These are phyloP conservation scores for Acanthopleura granulata DNA, from an alignment of 2,888 invertebrate species.

Conservation along the genomic window DNA sequence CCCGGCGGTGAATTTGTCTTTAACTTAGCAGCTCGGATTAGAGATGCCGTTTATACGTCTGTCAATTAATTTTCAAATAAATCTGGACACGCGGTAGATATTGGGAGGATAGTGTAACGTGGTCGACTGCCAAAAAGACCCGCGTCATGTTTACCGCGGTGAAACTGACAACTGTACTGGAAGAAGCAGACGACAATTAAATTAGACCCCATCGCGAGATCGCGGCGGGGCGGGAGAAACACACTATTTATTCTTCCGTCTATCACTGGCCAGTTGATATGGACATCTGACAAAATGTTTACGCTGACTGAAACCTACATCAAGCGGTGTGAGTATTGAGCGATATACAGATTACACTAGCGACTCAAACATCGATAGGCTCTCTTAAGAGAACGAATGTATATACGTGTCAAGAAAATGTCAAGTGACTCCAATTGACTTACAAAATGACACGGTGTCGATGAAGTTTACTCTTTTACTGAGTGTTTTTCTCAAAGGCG, in stretches of 20 bases:
- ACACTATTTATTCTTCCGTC: conserved; percentile 9
- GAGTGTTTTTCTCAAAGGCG: too few relatives aligned
- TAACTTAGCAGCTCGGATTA: too few relatives aligned
- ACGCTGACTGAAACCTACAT: conserved; percentile 6
- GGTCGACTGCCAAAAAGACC: too few relatives aligned
- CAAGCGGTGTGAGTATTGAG: not conserved
- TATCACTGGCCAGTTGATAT: conserved; percentile 9
- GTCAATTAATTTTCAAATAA: conserved; percentile 10
- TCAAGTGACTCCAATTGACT: too few relatives aligned
- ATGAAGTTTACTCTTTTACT: too few relatives aligned
- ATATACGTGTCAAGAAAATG: too few relatives aligned
- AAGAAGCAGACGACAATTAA: conserved; percentile 5
- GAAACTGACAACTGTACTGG: conserved; percentile 10
- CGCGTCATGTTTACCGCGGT: not conserved
- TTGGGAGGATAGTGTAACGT: too few relatives aligned
- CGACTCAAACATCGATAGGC: not conserved
- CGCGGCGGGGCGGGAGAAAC: conserved; percentile 5
- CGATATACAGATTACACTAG: not conserved
- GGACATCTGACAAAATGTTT: conserved; percentile 18
- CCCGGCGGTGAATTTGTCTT: too few relatives aligned
- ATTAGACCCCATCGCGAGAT: conserved; percentile 1
- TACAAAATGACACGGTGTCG: too few relatives aligned
- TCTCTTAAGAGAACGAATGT: too few relatives aligned
- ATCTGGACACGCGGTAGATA: not conserved
- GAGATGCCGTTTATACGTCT: not conserved